phyloP scores from a whole-genome alignment of 2,113 vertebrate genomes.

The Tragelaphus strepsiceros region DNA sequence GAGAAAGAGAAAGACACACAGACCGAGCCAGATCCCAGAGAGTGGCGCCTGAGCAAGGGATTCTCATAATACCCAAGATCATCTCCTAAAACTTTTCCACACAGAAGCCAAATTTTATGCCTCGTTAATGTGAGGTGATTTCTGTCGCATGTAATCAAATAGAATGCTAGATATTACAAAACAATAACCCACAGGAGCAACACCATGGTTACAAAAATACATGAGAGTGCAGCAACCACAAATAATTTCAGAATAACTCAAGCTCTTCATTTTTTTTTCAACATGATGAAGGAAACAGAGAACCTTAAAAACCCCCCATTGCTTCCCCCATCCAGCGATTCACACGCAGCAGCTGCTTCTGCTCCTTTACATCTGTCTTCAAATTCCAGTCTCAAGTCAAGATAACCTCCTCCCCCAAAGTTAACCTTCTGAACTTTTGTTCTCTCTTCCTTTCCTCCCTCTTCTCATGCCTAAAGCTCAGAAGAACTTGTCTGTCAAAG shows the following conservation, averaged over 20 bases:
- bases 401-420: constrained; percentile 56
- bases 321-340: not conserved
- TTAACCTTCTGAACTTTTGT: constrained; percentile 60
- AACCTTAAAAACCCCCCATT: not conserved
- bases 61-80: not conserved
- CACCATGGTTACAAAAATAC: not conserved
- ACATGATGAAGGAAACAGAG: not conserved
- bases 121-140: not conserved
- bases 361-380: constrained; percentile 31
- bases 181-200: not conserved
- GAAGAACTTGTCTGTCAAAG: constrained; percentile 14
- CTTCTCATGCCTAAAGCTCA: not conserved
- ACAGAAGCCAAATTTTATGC: not conserved
- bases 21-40: not conserved
- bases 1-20: not conserved
- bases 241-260: constrained; percentile 20
- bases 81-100: not conserved
- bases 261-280: not conserved
- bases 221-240: not conserved
- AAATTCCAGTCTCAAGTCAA: constrained; percentile 41
- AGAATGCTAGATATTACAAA: not conserved
- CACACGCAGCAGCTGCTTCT: constrained; percentile 44
- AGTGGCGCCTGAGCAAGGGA: not conserved
- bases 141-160: not conserved
- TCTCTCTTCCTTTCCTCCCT: constrained; percentile 36